Percentiles rank a stretch among this genome's conserved stretches.
These are phyloP conservation scores for Gadopsis marmoratus DNA, from an alignment of 2,797 vertebrate species.

Conservation along the genomic window DNA sequence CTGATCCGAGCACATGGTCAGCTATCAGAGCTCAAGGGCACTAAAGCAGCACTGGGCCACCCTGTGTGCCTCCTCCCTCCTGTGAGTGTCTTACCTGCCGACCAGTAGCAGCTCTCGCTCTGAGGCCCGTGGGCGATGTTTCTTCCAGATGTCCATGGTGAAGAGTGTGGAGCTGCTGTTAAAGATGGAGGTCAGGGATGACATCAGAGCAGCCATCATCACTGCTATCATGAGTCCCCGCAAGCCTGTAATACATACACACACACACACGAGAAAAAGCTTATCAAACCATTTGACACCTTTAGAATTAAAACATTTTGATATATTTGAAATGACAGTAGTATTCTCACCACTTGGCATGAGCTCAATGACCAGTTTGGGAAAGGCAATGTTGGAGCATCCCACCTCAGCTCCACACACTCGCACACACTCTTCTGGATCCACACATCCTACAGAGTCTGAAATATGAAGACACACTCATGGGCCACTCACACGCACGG, in stretches of 20 bases:
- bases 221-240: slow-evolving; percentile 93
- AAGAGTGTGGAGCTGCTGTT: slow-evolving; percentile 95
- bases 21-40: not conserved
- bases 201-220: slow-evolving; percentile 95
- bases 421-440: slow-evolving; percentile 86
- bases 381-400: slow-evolving; percentile 94
- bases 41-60: not conserved
- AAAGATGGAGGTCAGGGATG: slow-evolving; percentile 93
- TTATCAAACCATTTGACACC: not conserved
- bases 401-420: slow-evolving; percentile 91
- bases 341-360: slow-evolving; percentile 90
- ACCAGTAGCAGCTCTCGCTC: slow-evolving; percentile 92
- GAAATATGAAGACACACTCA: slow-evolving; percentile 44
- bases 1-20: not conserved
- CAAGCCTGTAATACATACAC: slow-evolving; percentile 83
- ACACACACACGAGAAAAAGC: not conserved
- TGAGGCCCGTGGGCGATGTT: slow-evolving; percentile 82
- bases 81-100: slow-evolving; percentile 84
- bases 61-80: not conserved
- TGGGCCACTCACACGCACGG: slow-evolving; percentile 11
- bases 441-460: slow-evolving; percentile 89
- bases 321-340: not conserved
- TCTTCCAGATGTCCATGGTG: slow-evolving; percentile 95
- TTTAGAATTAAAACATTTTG: not conserved
- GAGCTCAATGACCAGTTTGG: slow-evolving; percentile 93